Evolutionary conservation across 2,113 vertebrate genomes (phyloP).

Genomic region (Phylloscopus trochilus): DNA sequence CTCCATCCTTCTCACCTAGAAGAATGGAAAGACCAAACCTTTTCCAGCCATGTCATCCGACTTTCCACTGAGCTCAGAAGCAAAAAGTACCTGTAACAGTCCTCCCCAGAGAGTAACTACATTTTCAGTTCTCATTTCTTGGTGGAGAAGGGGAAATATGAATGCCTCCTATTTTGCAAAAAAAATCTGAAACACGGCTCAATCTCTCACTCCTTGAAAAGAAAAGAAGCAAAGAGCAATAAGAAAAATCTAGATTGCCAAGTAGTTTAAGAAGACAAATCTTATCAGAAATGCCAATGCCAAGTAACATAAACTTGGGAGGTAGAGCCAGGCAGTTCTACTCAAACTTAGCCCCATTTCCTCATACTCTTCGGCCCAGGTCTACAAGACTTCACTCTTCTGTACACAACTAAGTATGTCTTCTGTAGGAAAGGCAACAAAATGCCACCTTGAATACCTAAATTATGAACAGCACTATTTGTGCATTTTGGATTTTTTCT

Average conservation of each 20-base stretch:
- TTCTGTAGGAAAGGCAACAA: not conserved
- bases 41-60: rapidly evolving
- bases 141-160: not conserved
- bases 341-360: not conserved
- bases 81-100: not conserved
- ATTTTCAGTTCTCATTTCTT: not conserved
- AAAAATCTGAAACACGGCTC: not conserved
- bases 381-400: not conserved
- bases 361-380: not conserved
- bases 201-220: not conserved
- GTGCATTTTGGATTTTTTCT: not conserved
- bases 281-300: not conserved
- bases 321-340: not conserved
- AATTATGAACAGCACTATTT: not conserved
- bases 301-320: not conserved
- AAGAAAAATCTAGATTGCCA: not conserved
- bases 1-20: not conserved
- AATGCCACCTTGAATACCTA: not conserved
- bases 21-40: not conserved
- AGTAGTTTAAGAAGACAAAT: not conserved
- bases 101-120: not conserved
- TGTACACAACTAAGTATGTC: too few relatives aligned
- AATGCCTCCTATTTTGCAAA: not conserved
- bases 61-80: not conserved
- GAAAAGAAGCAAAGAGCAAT: not conserved